phyloP scores from a whole-genome alignment of 2,113 vertebrate species.

The Catagonus wagneri region DNA sequence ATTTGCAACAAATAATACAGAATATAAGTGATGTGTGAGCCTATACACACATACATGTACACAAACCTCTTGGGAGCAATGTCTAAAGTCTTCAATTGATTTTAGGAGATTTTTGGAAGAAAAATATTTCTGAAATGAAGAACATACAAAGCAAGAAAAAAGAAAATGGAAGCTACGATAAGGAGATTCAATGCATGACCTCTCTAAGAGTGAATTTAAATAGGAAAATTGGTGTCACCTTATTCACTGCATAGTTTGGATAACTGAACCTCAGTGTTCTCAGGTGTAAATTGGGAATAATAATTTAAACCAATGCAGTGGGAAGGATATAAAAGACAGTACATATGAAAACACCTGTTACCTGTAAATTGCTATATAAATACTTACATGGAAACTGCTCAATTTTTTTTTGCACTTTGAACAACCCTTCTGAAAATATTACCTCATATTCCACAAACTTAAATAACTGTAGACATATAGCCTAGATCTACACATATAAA shows the following conservation, averaged over 20 bases:
- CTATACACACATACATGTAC: neutral
- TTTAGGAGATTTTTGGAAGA: neutral
- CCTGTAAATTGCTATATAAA: neutral
- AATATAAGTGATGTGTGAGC: neutral
- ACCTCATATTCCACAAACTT: neutral
- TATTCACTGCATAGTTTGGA: neutral
- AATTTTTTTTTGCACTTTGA: slow-evolving; percentile 22
- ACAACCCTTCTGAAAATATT: neutral
- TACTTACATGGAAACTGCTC: neutral
- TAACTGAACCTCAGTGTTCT: neutral
- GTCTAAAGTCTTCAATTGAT: neutral
- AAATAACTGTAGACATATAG: neutral
- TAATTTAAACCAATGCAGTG: neutral
- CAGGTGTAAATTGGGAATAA: neutral
- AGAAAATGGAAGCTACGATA: neutral
- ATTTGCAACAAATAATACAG: neutral
- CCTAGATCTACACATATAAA: neutral
- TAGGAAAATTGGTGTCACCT: neutral
- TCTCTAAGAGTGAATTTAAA: neutral
- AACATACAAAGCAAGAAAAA: neutral
- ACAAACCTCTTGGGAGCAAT: neutral
- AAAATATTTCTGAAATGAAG: neutral
- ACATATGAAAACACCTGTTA: neutral
- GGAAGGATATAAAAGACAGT: neutral
- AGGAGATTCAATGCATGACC: neutral